Evolutionary conservation across 1,140 invertebrate species (phyloP).

Genomic region (Proales similis): DNA sequence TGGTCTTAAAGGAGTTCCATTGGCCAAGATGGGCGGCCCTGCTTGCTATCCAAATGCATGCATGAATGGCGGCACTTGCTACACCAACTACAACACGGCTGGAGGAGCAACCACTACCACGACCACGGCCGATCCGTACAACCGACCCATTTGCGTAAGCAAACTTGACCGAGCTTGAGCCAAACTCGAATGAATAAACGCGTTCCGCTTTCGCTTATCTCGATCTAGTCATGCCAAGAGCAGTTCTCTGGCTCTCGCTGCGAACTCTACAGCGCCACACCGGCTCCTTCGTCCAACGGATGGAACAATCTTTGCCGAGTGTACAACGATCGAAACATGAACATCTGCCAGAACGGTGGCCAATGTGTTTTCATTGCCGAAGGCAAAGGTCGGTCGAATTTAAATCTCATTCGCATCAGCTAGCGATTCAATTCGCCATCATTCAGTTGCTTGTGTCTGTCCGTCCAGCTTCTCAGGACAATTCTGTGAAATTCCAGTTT

Average conservation of each 20-base stretch:
- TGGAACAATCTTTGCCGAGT: conserved; percentile 36
- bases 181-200: no score
- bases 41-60: conserved; percentile 28
- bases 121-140: neutral
- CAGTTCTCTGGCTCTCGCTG: conserved; percentile 32
- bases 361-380: conserved; percentile 35
- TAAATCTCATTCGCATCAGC: no score
- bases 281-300: no score
- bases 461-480: conserved; percentile 27
- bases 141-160: conserved; percentile 16
- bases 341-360: conserved; percentile 34
- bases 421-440: no score
- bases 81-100: conserved; percentile 24
- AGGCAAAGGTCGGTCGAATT: no score
- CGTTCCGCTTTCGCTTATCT: neutral
- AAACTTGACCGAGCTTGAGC: neutral
- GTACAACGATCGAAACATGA: conserved; percentile 37
- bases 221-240: conserved; percentile 29
- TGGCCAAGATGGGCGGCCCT: conserved; percentile 26
- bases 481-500: conserved; percentile 35
- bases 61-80: conserved; percentile 37
- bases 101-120: neutral
- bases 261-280: conserved; percentile 26
- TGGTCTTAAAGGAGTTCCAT: no score
- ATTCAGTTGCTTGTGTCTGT: conserved; percentile 37